These are phyloP conservation scores for Aphelocoma californica DNA, from an alignment of 2,797 vertebrate species.

Conservation along the genomic window DNA sequence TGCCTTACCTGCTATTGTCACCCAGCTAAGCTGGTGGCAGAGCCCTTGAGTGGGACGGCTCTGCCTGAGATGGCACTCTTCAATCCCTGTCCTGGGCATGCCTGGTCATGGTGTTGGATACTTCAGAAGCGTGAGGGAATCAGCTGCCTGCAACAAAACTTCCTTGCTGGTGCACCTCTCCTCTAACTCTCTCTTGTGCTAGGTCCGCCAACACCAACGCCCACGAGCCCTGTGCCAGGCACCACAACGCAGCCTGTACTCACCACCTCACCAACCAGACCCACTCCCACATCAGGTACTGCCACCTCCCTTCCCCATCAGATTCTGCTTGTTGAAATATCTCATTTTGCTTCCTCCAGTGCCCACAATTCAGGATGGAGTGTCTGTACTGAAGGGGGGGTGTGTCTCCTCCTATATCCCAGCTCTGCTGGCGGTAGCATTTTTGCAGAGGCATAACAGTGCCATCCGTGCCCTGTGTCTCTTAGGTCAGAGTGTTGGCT, in stretches of 20 bases:
- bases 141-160: not conserved
- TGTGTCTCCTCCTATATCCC: too few relatives aligned
- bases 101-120: not conserved
- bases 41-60: not conserved
- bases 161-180: not conserved
- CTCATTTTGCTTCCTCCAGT: too few relatives aligned
- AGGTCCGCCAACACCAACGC: not conserved
- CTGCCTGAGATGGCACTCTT: not conserved
- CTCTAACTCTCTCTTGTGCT: not conserved
- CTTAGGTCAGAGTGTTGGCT: too few relatives aligned
- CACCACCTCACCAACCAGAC: not conserved
- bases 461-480: too few relatives aligned
- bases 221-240: not conserved
- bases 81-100: too few relatives aligned
- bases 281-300: not conserved
- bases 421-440: too few relatives aligned
- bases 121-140: not conserved
- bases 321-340: too few relatives aligned
- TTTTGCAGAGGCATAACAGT: too few relatives aligned
- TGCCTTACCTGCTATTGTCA: not conserved
- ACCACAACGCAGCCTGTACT: not conserved
- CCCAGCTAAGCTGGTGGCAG: not conserved
- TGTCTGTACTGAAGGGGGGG: too few relatives aligned
- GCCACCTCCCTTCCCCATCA: too few relatives aligned
- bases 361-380: too few relatives aligned